Evolutionary conservation across 2,113 vertebrate genomes (phyloP).

Genomic region (Tor tambroides): DNA sequence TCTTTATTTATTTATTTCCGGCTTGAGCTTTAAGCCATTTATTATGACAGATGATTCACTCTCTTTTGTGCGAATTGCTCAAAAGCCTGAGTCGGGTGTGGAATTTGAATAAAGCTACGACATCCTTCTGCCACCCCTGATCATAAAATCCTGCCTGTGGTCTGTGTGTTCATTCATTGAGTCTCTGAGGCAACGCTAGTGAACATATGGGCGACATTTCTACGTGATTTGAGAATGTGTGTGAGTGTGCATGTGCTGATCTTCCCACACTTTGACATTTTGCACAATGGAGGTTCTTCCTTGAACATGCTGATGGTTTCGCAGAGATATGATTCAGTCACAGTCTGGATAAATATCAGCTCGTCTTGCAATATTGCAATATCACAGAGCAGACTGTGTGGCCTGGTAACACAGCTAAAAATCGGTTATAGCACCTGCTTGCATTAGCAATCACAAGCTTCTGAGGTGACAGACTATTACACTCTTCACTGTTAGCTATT

Average conservation of each 20-base stretch:
- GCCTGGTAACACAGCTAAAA: slow-evolving; percentile 17
- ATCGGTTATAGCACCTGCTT: slow-evolving; percentile 15
- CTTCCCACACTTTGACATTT: slow-evolving; percentile 59
- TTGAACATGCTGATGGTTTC: slow-evolving; percentile 49
- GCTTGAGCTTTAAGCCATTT: slow-evolving; percentile 31
- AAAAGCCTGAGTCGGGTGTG: background rate
- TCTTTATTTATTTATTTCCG: slow-evolving; percentile 10
- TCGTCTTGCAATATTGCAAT: slow-evolving; percentile 20
- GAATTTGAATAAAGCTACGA: slow-evolving; percentile 31
- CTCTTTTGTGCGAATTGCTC: slow-evolving; percentile 22
- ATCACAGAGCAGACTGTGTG: slow-evolving; percentile 27
- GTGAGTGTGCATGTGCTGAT: slow-evolving; percentile 46
- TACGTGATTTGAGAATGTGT: slow-evolving; percentile 37
- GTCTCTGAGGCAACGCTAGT: background rate
- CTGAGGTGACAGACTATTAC: background rate
- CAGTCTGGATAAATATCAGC: slow-evolving; percentile 53
- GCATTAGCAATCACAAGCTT: slow-evolving; percentile 7
- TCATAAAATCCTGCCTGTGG: slow-evolving; percentile 23
- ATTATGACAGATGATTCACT: slow-evolving; percentile 39
- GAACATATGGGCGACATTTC: slow-evolving; percentile 34
- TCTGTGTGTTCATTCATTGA: background rate
- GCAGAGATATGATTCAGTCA: slow-evolving; percentile 49
- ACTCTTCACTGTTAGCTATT: background rate
- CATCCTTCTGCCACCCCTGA: background rate
- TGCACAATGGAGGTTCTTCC: slow-evolving; percentile 45